phyloP scores from a whole-genome alignment of 2,888 invertebrate genomes.

The Hydrotaea diabolus region DNA sequence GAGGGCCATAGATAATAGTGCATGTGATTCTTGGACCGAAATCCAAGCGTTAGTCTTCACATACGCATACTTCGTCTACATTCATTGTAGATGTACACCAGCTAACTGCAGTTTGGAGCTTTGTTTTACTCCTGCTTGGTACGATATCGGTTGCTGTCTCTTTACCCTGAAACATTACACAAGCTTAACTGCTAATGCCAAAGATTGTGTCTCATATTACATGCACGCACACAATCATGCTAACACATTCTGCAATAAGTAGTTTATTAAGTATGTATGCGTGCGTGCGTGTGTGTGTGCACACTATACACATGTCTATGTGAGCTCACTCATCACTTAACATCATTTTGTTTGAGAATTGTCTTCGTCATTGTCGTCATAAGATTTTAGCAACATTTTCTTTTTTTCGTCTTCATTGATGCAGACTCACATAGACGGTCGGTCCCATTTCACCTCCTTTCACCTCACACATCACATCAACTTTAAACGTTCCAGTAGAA shows the following conservation, averaged over 20 bases:
- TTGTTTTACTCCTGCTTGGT: conserved; percentile 5
- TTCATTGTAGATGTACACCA: not conserved
- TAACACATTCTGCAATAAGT: conserved; percentile 16
- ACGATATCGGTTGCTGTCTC: conserved; percentile 23
- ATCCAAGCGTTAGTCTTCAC: conserved; percentile 4
- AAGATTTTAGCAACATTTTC: conserved; percentile 26
- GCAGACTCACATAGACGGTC: not conserved
- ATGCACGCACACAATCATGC: conserved; percentile 6
- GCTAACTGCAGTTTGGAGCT: not conserved
- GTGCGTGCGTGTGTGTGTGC: not conserved
- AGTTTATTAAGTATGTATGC: not conserved
- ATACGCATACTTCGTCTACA: not conserved
- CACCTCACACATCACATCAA: not conserved
- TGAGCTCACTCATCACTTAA: conserved; percentile 36
- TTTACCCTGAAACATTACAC: conserved; percentile 34
- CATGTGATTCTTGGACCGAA: not conserved
- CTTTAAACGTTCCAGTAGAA: conserved; percentile 30
- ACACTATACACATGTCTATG: not conserved
- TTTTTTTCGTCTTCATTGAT: not conserved
- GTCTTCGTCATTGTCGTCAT: conserved; percentile 22
- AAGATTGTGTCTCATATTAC: conserved; percentile 33
- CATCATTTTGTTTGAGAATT: conserved; percentile 35
- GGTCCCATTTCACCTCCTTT: not conserved
- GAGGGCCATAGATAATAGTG: not conserved
- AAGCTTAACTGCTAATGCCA: conserved; percentile 46